Evolutionary conservation across 2,113 vertebrate genomes (phyloP).

Genomic region (Zosterops lateralis): DNA sequence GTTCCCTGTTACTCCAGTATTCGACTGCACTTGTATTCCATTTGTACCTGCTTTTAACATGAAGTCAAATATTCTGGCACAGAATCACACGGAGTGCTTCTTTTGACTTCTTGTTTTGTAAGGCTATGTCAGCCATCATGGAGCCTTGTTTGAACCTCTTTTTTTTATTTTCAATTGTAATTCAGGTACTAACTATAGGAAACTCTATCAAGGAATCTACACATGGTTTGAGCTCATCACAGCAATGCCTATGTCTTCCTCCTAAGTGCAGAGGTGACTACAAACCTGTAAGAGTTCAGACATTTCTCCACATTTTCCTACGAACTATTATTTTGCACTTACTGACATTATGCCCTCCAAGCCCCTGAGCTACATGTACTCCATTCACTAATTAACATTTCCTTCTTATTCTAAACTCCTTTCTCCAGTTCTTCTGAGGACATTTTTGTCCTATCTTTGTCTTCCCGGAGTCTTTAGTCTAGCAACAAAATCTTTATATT

Average conservation of each 20-base stretch:
- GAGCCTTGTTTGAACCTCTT: background rate
- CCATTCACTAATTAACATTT: background rate
- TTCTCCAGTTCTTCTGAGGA: background rate
- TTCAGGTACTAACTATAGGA: background rate
- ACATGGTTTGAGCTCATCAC: background rate
- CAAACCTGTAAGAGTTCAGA: background rate
- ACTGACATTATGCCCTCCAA: background rate
- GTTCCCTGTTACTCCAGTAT: background rate
- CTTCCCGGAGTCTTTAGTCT: background rate
- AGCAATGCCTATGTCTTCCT: background rate
- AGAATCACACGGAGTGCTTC: background rate
- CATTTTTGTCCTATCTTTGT: background rate
- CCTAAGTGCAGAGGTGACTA: background rate
- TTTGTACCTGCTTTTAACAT: background rate
- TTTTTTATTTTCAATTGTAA: background rate
- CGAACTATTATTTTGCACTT: background rate
- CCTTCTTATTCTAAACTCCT: background rate
- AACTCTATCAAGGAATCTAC: background rate
- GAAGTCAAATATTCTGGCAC: background rate
- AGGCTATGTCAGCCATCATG: background rate
- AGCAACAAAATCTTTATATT: background rate
- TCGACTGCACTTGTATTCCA: background rate
- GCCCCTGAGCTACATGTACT: background rate
- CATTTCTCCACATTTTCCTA: background rate
- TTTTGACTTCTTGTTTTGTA: background rate